These are phyloP conservation scores for Erebia ligea DNA, from an alignment of 2,888 invertebrate species.

Conservation along the genomic window DNA sequence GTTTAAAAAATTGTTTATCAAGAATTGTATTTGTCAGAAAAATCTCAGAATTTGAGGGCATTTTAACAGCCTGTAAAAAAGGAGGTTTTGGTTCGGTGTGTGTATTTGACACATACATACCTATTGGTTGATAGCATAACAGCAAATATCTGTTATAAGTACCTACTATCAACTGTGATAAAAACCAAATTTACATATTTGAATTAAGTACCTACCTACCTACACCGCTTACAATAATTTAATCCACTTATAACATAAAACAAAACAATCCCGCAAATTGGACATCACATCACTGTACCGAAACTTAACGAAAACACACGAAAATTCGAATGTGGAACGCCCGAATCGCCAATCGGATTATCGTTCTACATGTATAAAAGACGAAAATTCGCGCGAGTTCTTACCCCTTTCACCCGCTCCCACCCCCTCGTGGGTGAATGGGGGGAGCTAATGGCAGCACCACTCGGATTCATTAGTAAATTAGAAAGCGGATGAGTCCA, in stretches of 20 bases:
- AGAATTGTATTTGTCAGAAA: too few species aligned
- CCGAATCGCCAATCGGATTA: conserved; percentile 81
- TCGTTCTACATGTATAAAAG: conserved; percentile 81
- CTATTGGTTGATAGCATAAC: too few species aligned
- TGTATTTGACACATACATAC: too few species aligned
- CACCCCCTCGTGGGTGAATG: conserved; percentile 43
- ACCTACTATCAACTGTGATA: too few species aligned
- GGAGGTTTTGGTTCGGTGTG: too few species aligned
- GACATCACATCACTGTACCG: conserved; percentile 57
- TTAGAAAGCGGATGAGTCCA: conserved; percentile 84
- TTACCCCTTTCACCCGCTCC: conserved; percentile 69
- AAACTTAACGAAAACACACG: conserved; percentile 70
- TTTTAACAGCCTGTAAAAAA: too few species aligned
- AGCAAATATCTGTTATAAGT: too few species aligned
- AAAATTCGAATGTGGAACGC: conserved; percentile 78
- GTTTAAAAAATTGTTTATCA: too few species aligned
- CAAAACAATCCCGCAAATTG: conserved; percentile 56
- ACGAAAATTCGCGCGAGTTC: conserved; percentile 77
- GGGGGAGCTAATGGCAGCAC: conserved; percentile 75
- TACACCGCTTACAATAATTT: not conserved
- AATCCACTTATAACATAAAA: conserved; percentile 42
- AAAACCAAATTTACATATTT: not conserved
- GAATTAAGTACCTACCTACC: not conserved
- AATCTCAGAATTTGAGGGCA: too few species aligned
- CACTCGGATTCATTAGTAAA: conserved; percentile 84